Conservation (phyloP, 2,888 invertebrate genomes). For the Pachliopta kotzebuea region DNA sequence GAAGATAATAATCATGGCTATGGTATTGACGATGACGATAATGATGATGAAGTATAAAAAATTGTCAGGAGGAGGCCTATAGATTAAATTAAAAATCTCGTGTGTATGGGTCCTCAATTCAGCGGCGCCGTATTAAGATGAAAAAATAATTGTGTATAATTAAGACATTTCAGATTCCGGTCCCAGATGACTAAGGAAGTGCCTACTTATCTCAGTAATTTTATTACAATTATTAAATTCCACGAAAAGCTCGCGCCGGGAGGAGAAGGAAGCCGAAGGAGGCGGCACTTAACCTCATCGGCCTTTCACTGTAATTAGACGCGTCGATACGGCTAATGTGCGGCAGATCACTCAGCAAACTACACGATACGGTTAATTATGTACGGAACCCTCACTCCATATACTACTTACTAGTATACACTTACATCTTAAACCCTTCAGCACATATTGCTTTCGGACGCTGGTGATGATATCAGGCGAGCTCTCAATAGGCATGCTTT, state of each 20-base stretch:
- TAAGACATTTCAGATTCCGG: constrained; percentile 25
- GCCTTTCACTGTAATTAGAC: constrained; percentile 26
- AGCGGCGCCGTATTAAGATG: constrained; percentile 9
- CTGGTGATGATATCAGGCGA: no score
- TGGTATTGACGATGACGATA: no score
- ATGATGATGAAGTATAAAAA: no score
- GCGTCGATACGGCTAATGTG: constrained; percentile 29
- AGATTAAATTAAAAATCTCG: neutral
- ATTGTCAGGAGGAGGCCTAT: no score
- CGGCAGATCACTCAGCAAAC: constrained; percentile 26
- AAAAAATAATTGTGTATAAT: constrained; percentile 20
- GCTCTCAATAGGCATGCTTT: no score
- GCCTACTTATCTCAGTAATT: constrained; percentile 31
- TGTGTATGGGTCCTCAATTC: constrained; percentile 3
- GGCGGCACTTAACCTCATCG: constrained; percentile 38
- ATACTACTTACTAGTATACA: no score
- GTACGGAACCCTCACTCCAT: constrained; percentile 9
- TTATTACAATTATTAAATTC: constrained; percentile 37
- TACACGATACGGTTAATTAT: constrained; percentile 24
- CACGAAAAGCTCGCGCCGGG: constrained; percentile 31
- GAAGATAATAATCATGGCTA: no score
- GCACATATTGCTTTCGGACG: no score
- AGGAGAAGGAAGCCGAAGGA: constrained; percentile 33
- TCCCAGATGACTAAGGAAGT: constrained; percentile 9
- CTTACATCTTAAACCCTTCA: no score